A percentile compares a stretch with the other conserved stretches of the same genome.
phyloP scores from a whole-genome alignment of 2,888 invertebrate species.

The Uropetala carovei region DNA sequence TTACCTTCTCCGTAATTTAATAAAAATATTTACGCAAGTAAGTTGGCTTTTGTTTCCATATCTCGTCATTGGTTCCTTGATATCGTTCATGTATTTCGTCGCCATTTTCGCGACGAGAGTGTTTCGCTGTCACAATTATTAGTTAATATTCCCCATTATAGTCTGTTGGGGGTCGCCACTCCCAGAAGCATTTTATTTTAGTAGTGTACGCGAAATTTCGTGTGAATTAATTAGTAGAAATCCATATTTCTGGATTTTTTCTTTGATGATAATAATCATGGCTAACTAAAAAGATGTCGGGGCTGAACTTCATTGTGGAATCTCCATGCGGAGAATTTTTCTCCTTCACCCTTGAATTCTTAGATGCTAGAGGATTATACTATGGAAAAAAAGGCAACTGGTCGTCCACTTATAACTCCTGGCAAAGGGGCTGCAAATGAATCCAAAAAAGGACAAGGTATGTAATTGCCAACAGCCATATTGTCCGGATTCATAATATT shows the following conservation, averaged over 20 bases:
- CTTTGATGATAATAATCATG: conserved; percentile 76
- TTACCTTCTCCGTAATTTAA: too few species aligned
- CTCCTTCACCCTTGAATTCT: conserved; percentile 77
- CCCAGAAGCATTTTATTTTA: conserved; percentile 77
- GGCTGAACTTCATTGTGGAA: conserved; percentile 81
- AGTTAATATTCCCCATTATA: conserved; percentile 80
- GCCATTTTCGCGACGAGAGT: conserved; percentile 84
- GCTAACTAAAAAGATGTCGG: conserved; percentile 88
- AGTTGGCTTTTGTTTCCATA: not conserved
- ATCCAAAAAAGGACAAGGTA: conserved; percentile 85
- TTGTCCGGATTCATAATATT: conserved; percentile 64
- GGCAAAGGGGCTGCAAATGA: conserved; percentile 85
- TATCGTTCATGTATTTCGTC: conserved; percentile 75
- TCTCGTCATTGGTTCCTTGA: conserved; percentile 29
- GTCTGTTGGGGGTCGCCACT: conserved; percentile 82
- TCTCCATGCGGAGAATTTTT: conserved; percentile 85
- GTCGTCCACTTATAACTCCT: conserved; percentile 82
- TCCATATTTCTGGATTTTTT: conserved; percentile 65
- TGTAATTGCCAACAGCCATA: conserved; percentile 70
- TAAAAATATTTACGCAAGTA: not conserved
- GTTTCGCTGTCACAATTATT: conserved; percentile 75
- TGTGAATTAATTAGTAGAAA: conserved; percentile 3
- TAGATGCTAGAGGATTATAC: conserved; percentile 79
- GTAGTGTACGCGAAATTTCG: conserved; percentile 71
- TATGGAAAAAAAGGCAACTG: conserved; percentile 88